These are phyloP conservation scores for Blastobasis adustella DNA, from an alignment of 2,888 invertebrate species.

Conservation along the genomic window DNA sequence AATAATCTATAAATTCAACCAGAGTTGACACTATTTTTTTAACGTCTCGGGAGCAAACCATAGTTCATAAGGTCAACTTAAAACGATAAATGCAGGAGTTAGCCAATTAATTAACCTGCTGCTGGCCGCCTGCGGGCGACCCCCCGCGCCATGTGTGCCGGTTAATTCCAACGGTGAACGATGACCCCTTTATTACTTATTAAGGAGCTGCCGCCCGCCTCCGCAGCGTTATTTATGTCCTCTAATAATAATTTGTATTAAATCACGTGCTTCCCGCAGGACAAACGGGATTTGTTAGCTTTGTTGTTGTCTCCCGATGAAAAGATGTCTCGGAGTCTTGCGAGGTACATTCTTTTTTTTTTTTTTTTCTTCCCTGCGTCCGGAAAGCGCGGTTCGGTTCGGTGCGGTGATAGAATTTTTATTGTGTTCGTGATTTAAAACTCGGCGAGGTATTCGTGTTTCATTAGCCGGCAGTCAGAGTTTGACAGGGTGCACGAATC, in stretches of 20 bases:
- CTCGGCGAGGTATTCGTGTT: conserved; percentile 23
- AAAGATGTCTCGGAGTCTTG: conserved; percentile 34
- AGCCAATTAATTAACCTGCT: background rate
- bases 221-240: conserved; percentile 69
- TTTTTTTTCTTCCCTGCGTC: conserved; percentile 20
- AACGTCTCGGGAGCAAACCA: too few species aligned
- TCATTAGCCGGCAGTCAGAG: conserved; percentile 24
- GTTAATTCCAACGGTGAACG: conserved; percentile 65
- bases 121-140: conserved; percentile 5
- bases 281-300: conserved; percentile 71
- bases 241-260: conserved; percentile 76
- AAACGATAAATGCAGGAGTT: too few species aligned
- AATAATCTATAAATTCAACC: too few species aligned
- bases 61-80: too few species aligned
- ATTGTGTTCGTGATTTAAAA: conserved; percentile 18
- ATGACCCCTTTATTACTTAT: conserved; percentile 75
- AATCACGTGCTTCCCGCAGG: conserved; percentile 67
- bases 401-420: conserved; percentile 4
- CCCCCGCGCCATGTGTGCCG: conserved; percentile 46
- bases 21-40: too few species aligned
- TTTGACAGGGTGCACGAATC: conserved; percentile 19
- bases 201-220: conserved; percentile 56
- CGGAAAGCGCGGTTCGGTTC: conserved; percentile 1
- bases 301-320: conserved; percentile 58
- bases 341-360: conserved; percentile 30